Conservation (phyloP, 30 jellyfish, hydroid and myxozoan genomes). For the Aurelia coerulea region DNA sequence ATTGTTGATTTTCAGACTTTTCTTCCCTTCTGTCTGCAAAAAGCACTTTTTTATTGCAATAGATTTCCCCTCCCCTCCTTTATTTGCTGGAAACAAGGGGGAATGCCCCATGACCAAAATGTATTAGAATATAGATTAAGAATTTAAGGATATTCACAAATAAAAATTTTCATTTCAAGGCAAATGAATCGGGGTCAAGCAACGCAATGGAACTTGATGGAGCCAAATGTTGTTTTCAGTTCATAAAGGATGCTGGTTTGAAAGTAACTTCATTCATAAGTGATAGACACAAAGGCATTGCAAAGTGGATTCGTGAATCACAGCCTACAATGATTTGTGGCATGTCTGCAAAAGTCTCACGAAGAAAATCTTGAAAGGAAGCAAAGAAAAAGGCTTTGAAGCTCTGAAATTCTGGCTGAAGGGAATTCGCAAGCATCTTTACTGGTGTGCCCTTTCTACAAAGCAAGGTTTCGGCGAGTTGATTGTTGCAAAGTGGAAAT, state of each 20-base stretch:
- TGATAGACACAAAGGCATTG: constrained; percentile 46
- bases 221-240: constrained; percentile 3
- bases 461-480: constrained; percentile 47
- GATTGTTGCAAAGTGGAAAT: constrained; percentile 48
- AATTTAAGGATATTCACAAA: neutral
- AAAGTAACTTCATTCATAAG: constrained; percentile 13
- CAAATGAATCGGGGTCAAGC: constrained; percentile 45
- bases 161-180: neutral
- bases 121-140: too few species aligned
- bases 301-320: constrained; percentile 43
- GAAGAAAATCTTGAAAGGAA: constrained; percentile 15
- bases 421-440: constrained; percentile 22
- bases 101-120: too few species aligned
- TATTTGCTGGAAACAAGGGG: too few species aligned
- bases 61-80: too few species aligned
- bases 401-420: constrained; percentile 19
- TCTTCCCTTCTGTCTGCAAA: too few species aligned
- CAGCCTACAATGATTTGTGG: constrained; percentile 45
- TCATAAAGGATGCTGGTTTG: constrained; percentile 18
- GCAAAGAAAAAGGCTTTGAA: constrained; percentile 37
- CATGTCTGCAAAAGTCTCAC: constrained; percentile 24
- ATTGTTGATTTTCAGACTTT: too few species aligned
- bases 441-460: constrained; percentile 52
- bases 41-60: too few species aligned
- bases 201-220: constrained; percentile 24